Evolutionary conservation across 2,113 vertebrate species (phyloP).

Genomic region (Mastomys natalensis): DNA sequence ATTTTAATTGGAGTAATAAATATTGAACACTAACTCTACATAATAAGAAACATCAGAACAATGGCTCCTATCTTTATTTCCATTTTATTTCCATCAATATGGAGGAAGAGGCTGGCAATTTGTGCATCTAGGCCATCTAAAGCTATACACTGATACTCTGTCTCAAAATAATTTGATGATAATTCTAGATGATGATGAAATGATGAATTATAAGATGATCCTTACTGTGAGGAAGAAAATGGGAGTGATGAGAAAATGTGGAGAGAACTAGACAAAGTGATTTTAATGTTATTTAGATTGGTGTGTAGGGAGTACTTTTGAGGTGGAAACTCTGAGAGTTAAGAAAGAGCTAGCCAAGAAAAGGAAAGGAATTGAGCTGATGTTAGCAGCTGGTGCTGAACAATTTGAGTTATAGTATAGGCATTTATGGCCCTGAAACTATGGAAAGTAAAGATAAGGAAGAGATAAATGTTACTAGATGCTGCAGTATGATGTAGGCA

Average conservation of each 20-base stretch:
- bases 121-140: not conserved
- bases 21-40: not conserved
- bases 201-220: not conserved
- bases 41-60: not conserved
- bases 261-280: not conserved
- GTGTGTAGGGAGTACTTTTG: not conserved
- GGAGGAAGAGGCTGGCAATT: not conserved
- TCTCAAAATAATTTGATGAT: not conserved
- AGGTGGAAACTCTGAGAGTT: not conserved
- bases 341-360: not conserved
- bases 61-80: not conserved
- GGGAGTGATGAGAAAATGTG: not conserved
- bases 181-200: not conserved
- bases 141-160: not conserved
- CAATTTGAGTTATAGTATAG: not conserved
- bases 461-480: not conserved
- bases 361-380: not conserved
- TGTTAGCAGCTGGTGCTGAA: not conserved
- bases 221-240: not conserved
- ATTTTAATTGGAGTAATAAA: not conserved
- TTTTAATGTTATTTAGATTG: not conserved
- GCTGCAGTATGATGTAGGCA: fast-evolving
- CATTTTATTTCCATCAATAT: not conserved
- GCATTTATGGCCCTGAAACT: not conserved
- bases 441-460: too few species aligned